These are phyloP conservation scores for Muntiacus reevesi DNA, from an alignment of 2,113 vertebrate genomes.

Conservation along the genomic window DNA sequence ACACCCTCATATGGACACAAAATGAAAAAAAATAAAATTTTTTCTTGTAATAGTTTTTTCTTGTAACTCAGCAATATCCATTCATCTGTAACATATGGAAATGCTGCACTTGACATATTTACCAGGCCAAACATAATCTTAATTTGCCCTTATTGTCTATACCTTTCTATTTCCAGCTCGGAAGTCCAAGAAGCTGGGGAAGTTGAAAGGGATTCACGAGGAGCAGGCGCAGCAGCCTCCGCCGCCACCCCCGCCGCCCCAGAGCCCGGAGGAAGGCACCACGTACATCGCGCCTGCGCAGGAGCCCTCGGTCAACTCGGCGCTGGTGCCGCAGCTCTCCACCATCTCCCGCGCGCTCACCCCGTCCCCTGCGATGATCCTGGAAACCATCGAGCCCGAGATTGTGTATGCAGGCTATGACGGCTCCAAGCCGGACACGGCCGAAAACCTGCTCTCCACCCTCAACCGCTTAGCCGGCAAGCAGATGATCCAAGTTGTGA, in stretches of 20 bases:
- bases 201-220: slow-evolving; percentile 94
- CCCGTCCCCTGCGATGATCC: slow-evolving; percentile 91
- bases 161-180: slow-evolving; percentile 84
- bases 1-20: neutral
- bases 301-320: slow-evolving; percentile 89
- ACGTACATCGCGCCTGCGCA: slow-evolving; percentile 89
- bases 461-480: slow-evolving; percentile 97
- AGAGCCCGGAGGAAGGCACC: slow-evolving; percentile 90
- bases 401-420: slow-evolving; percentile 95
- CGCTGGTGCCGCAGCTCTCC: slow-evolving; percentile 91
- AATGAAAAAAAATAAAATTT: neutral
- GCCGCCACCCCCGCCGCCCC: slow-evolving; percentile 80
- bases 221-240: slow-evolving; percentile 81
- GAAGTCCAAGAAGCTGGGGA: slow-evolving; percentile 97
- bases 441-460: slow-evolving; percentile 95
- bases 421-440: slow-evolving; percentile 92
- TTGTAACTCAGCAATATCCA: neutral
- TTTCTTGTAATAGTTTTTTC: neutral
- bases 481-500: slow-evolving; percentile 99
- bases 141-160: neutral
- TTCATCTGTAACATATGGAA: neutral
- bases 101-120: neutral
- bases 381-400: slow-evolving; percentile 97
- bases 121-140: neutral
- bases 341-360: slow-evolving; percentile 89